Percentiles rank a stretch among this genome's conserved stretches.
phyloP scores from a whole-genome alignment of 2,888 invertebrate genomes.

The Adineta ricciae region DNA sequence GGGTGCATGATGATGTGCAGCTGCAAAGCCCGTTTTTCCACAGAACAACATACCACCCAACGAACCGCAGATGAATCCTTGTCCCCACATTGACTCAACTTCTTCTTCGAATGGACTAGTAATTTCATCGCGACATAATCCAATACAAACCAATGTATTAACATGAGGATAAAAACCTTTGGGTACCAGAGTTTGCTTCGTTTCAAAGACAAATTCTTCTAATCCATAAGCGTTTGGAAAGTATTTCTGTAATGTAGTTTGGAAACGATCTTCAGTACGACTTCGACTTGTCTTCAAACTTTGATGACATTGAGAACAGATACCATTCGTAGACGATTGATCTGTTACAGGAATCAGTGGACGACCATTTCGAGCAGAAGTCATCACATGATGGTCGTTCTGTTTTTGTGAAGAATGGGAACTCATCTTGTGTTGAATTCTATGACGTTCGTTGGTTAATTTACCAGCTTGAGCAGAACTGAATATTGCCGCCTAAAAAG shows the following conservation, averaged over 20 bases:
- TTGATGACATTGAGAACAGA: no score
- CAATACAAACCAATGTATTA: neutral
- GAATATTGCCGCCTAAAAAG: no score
- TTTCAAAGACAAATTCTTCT: neutral
- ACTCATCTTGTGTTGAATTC: no score
- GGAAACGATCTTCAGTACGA: no score
- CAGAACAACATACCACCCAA: neutral
- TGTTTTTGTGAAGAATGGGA: no score
- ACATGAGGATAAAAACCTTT: constrained; percentile 1
- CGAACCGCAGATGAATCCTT: neutral
- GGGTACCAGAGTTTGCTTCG: neutral
- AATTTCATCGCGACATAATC: neutral
- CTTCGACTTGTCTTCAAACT: no score
- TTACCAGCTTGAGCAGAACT: no score
- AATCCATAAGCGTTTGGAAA: neutral
- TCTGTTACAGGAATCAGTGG: no score
- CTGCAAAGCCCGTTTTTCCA: neutral
- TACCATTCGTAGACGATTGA: no score
- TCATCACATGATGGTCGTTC: no score
- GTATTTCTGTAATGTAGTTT: neutral
- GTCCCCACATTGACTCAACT: neutral
- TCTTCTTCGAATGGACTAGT: neutral
- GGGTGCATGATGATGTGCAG: neutral
- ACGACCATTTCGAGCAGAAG: no score
- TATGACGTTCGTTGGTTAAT: no score